Conservation (phyloP, 2,797 vertebrate genomes). For the Platalea minor region DNA sequence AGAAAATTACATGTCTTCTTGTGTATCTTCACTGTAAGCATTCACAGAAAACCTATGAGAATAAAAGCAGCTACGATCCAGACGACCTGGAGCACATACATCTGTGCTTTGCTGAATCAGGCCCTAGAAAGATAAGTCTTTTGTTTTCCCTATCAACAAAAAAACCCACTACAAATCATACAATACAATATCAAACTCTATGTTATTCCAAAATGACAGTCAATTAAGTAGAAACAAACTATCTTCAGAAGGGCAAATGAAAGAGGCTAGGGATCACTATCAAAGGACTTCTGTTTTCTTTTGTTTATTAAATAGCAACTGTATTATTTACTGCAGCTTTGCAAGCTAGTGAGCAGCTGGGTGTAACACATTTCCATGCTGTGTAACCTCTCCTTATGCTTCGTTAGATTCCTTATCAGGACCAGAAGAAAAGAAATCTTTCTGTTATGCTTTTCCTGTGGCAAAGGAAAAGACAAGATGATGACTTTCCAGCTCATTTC, state of each 20-base stretch:
- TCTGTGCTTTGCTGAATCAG: not conserved
- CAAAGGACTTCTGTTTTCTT: conserved; percentile 61
- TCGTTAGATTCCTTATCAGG: conserved; percentile 87
- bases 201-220: conserved; percentile 31
- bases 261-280: conserved; percentile 57
- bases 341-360: conserved; percentile 62
- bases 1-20: not conserved
- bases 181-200: conserved; percentile 11
- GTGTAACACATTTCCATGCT: conserved; percentile 65
- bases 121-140: not conserved
- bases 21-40: not conserved
- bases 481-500: conserved; percentile 95
- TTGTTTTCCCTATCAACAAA: not conserved
- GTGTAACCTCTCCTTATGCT: conserved; percentile 82
- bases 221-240: conserved; percentile 45
- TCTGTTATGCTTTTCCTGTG: conserved; percentile 73
- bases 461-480: conserved; percentile 81
- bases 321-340: conserved; percentile 52
- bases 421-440: conserved; percentile 81
- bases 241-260: conserved; percentile 51
- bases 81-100: not conserved
- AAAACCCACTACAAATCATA: not conserved
- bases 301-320: conserved; percentile 66
- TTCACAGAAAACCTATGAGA: not conserved
- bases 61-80: not conserved